Conservation (phyloP, 2,888 invertebrate genomes). For the Apodemia mormo region DNA sequence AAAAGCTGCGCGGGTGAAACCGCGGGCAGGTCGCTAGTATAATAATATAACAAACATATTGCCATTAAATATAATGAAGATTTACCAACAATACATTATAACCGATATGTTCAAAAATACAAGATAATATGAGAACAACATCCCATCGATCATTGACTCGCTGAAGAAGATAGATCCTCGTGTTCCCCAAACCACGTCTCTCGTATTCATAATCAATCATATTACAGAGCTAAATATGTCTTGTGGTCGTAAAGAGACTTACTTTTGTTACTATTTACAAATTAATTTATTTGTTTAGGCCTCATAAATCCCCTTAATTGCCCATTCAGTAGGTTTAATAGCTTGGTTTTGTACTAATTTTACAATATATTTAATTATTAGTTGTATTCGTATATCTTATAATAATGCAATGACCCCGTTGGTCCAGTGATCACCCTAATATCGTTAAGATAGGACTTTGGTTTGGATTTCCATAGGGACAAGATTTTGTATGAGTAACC, state of each 20-base stretch:
- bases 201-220: conserved; percentile 13
- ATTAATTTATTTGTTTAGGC: conserved; percentile 2
- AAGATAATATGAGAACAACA: conserved; percentile 3
- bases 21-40: no score
- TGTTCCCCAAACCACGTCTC: background rate
- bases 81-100: conserved; percentile 1
- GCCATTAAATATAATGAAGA: background rate
- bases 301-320: conserved; percentile 4
- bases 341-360: background rate
- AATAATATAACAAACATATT: no score
- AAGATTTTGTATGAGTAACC: no score
- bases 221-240: conserved; percentile 10
- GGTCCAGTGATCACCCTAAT: no score
- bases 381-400: no score
- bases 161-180: conserved; percentile 6
- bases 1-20: no score
- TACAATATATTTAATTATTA: no score
- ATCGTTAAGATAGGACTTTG: no score
- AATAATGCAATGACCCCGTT: no score
- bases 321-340: background rate
- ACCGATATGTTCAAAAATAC: conserved; percentile 8
- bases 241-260: conserved; percentile 8
- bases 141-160: conserved; percentile 8
- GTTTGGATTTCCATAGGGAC: no score
- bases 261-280: background rate